Evolutionary conservation across 2,888 invertebrate species (phyloP).

Genomic region (Erebia palarica): DNA sequence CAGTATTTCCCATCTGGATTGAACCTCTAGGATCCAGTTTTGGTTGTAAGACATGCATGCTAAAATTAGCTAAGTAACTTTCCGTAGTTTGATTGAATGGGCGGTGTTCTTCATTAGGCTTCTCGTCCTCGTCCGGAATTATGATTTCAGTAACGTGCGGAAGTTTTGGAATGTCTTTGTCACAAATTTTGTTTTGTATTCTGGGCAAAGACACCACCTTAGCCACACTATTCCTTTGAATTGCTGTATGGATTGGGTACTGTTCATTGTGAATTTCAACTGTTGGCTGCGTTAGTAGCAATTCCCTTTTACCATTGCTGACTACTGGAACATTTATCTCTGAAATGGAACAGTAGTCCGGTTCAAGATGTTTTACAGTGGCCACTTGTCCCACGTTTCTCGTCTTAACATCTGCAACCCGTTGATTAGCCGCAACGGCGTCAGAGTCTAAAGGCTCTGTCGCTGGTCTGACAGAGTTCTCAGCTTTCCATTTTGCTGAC

Average conservation of each 20-base stretch:
- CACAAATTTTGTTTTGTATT: slow-evolving; percentile 76
- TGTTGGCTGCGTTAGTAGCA: slow-evolving; percentile 79
- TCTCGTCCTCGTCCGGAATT: slow-evolving; percentile 85
- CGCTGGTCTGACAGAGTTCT: slow-evolving; percentile 68
- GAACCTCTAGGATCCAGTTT: slow-evolving; percentile 79
- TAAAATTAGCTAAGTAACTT: slow-evolving; percentile 70
- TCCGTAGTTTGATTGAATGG: slow-evolving; percentile 66
- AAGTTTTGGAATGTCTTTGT: slow-evolving; percentile 87
- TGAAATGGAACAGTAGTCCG: slow-evolving; percentile 90
- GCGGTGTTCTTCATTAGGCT: slow-evolving; percentile 65
- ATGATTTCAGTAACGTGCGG: slow-evolving; percentile 89
- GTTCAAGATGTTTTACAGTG: slow-evolving; percentile 80
- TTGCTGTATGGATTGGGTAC: slow-evolving; percentile 67
- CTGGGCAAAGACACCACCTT: slow-evolving; percentile 73
- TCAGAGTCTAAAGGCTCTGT: slow-evolving; percentile 79
- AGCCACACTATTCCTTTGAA: slow-evolving; percentile 72
- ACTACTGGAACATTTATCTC: slow-evolving; percentile 87
- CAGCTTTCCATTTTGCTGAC: slow-evolving; percentile 85
- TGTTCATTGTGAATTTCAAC: slow-evolving; percentile 80
- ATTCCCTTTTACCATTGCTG: slow-evolving; percentile 79
- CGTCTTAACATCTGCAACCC: slow-evolving; percentile 81
- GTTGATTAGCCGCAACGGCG: slow-evolving; percentile 83
- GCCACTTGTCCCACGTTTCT: slow-evolving; percentile 79
- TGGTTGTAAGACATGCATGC: slow-evolving; percentile 70
- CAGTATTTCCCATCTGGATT: slow-evolving; percentile 84